Evolutionary conservation across 2,797 vertebrate genomes (phyloP).

Genomic region (Corythornis leucogaster): DNA sequence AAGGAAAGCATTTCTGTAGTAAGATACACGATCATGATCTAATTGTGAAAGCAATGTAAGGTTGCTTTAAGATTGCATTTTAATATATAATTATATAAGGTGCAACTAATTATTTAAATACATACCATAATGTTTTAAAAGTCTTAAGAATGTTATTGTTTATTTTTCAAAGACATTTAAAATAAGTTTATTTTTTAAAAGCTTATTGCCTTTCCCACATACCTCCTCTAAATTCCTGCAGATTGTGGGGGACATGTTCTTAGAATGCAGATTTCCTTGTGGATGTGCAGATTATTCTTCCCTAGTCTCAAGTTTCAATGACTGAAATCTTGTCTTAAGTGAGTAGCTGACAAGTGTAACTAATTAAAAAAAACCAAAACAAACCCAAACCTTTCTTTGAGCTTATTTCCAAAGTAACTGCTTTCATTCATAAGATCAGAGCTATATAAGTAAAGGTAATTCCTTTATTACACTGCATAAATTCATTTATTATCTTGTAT

Average conservation of each 20-base stretch:
- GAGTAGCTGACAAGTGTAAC: constrained; percentile 19
- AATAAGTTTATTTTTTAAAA: not conserved
- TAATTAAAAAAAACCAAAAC: not conserved
- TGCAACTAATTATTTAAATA: not conserved
- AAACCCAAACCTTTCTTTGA: not conserved
- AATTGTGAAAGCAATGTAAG: not conserved
- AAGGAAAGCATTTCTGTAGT: not conserved
- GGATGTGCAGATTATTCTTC: not conserved
- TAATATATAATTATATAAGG: not conserved
- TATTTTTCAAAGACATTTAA: not conserved
- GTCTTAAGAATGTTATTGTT: not conserved
- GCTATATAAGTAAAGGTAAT: not conserved
- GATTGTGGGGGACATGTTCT: not conserved
- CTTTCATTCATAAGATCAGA: not conserved
- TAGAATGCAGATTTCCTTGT: constrained; percentile 38
- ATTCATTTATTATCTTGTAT: not conserved
- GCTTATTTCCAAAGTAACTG: constrained; percentile 25
- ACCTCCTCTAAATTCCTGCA: not conserved
- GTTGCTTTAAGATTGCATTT: not conserved
- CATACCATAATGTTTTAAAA: not conserved
- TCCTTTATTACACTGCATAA: not conserved
- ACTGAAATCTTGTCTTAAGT: constrained; percentile 11
- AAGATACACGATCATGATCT: fast-evolving
- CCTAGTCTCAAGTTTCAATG: constrained; percentile 12
- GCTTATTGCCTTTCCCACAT: not conserved